Base-by-base conservation (phyloP, 1,140 invertebrate genomes). In the Pristionchus pacificus region DNA sequence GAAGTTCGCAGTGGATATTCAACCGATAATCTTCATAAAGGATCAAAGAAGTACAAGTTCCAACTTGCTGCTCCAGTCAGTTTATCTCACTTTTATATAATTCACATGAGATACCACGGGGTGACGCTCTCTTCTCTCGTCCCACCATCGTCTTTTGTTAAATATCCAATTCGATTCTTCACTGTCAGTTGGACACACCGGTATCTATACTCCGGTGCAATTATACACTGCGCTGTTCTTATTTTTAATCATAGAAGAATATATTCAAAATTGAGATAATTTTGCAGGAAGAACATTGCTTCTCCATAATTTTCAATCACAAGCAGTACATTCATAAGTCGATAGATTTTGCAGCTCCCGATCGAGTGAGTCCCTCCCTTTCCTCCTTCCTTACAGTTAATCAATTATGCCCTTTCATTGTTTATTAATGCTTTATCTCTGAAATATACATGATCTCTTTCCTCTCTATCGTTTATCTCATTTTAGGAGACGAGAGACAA, bases 221-320 rank as follows among this genome's bases (percentile, higher is more conserved):
- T n/a, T n/a, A n/a, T n/a, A n/a, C n/a, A n/a, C n/a, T n/a, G n/a
- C n/a, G n/a, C n/a, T n/a, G n/a, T n/a, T n/a, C n/a, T n/a, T n/a
- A n/a, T n/a, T n/a, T n/a, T n/a, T n/a, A n/a, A n/a, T n/a, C n/a
- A n/a, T n/a, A n/a, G n/a, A n/a, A n/a, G n/a, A n/a, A n/a, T n/a
- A n/a, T n/a, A n/a, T n/a, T n/a, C n/a, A n/a, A n/a, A n/a, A n/a
- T n/a, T 49, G 38, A 49, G 6, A 10, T 19, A 19, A 49, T 49
- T 49, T 49, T 83, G 67, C 49, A 80, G 79, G 80, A 83, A 79
- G 55, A 30, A 2, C 66, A 66, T 28, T 83, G 81, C 65, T 83
- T 83, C 63, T 83, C 80, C 10, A 74, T 83, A 32, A 78, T 83
- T 27, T 84, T 69, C 65, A 72, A 70, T n/a, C 81, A 83, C 65